Percentiles rank a stretch among this genome's conserved stretches.
Conservation (phyloP, 2,113 vertebrate species). For the Sturnus vulgaris region DNA sequence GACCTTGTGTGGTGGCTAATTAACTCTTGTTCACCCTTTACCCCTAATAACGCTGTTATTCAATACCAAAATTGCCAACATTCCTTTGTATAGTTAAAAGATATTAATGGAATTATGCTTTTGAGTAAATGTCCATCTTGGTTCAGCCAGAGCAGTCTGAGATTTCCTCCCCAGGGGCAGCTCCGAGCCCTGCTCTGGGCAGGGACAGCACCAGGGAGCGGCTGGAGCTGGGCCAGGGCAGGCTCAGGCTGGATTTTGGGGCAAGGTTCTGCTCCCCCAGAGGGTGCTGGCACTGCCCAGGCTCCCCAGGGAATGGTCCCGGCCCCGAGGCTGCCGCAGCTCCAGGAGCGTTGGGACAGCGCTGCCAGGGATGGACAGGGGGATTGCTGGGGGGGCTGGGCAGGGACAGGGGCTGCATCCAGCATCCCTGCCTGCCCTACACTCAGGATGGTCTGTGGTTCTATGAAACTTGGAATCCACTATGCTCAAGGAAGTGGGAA, state of each 20-base stretch:
- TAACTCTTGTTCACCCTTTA: neutral
- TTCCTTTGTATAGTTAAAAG: neutral
- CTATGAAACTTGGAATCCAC: neutral
- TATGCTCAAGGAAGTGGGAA: neutral
- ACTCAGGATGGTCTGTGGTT: neutral
- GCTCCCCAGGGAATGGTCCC: neutral
- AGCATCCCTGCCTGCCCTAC: fast-evolving
- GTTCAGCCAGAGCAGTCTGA: neutral
- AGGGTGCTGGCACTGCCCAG: neutral
- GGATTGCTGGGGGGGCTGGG: neutral
- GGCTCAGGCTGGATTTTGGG: neutral
- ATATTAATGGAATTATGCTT: neutral
- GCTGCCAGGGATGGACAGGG: neutral
- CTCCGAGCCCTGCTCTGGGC: neutral
- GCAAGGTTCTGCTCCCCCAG: neutral
- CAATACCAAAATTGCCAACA: neutral
- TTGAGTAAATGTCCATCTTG: neutral
- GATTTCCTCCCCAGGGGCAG: neutral
- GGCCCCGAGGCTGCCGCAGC: neutral
- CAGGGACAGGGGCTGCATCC: neutral
- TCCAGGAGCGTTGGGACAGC: neutral
- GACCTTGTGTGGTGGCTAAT: neutral
- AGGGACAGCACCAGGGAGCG: neutral
- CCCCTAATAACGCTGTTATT: neutral
- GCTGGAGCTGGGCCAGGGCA: neutral